Percentiles rank a stretch among this genome's conserved stretches.
Evolutionary conservation across 2,797 vertebrate species (phyloP).

Genomic region (Microcaecilia unicolor): DNA sequence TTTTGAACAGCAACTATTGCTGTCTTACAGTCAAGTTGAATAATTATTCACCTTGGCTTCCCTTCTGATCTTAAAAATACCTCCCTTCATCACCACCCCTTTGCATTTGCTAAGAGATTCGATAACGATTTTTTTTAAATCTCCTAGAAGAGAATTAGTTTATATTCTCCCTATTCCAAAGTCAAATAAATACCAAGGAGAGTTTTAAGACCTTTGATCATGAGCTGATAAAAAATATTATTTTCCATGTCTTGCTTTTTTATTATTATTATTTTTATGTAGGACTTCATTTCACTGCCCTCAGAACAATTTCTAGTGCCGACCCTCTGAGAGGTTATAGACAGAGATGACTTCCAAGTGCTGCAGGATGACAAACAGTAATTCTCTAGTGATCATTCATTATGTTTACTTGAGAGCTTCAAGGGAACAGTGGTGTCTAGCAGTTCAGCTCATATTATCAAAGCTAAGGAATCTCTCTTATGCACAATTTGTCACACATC

Average conservation of each 20-base stretch:
- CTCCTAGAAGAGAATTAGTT: background rate
- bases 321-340: background rate
- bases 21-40: too few species aligned
- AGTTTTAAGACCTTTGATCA: too few species aligned
- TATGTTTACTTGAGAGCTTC: background rate
- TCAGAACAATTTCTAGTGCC: background rate
- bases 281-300: conserved; percentile 6
- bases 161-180: background rate
- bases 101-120: conserved; percentile 4
- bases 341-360: background rate
- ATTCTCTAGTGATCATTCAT: background rate
- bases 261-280: conserved; percentile 5
- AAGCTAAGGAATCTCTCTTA: background rate
- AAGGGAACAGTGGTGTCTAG: background rate
- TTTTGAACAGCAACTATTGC: too few species aligned
- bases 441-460: rapidly evolving
- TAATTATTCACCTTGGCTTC: too few species aligned
- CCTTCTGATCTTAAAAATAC: too few species aligned
- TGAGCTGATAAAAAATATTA: too few species aligned
- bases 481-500: background rate
- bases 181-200: too few species aligned
- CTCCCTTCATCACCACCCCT: background rate
- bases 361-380: background rate
- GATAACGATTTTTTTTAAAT: too few species aligned
- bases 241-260: too few species aligned